Evolutionary conservation across 2,113 vertebrate genomes (phyloP), one percentile per base, ranked within the genome.

Genomic region (Uria aalge): DNA sequence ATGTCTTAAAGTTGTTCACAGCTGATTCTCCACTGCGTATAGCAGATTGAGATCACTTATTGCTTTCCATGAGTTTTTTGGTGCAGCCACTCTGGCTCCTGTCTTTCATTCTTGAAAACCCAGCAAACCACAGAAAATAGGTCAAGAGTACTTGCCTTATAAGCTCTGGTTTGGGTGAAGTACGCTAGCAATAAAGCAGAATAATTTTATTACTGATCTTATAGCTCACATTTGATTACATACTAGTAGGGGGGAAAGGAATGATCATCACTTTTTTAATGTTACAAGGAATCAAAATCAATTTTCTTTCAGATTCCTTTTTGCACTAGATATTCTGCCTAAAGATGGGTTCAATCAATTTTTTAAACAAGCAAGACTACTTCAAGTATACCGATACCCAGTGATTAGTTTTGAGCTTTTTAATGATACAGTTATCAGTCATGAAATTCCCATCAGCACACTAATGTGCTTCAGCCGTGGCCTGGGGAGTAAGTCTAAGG

Each of bases 1-100:
- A 57, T 73, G 77, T 38, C 83, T 92, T 48, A 79, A 82, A 96
- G 86, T 95, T 95, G 77, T 74, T 94, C 94, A 89, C 86, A 91
- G 95, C 77, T 91, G 94, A 94, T 96, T 92, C 79, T 91, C 77
- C 30, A n/a, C 73, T 60, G 69, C 77, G 50, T 59, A 67, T 29
- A 76, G 53, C 68, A 79, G 62, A 94, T 26, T 62, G 21, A 73
- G 80, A 97, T 85, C 89, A 75, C 76, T 94, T 84, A 89, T 23
- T 89, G 40, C 62, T 95, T 95, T 92, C 92, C 69, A 43, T 20
- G 55, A 59, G 92, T 20, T 64, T 91, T 89, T 76, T 91, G 84
- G 77, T 94, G 77, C 77, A 92, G 84, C 29, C 77, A 69, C 57
- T 82, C 73, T 62, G 45, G 34, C 57, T 94, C 53, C 66, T 64